Conservation (phyloP, 2,113 vertebrate genomes). For the Rhynchomys soricoides region DNA sequence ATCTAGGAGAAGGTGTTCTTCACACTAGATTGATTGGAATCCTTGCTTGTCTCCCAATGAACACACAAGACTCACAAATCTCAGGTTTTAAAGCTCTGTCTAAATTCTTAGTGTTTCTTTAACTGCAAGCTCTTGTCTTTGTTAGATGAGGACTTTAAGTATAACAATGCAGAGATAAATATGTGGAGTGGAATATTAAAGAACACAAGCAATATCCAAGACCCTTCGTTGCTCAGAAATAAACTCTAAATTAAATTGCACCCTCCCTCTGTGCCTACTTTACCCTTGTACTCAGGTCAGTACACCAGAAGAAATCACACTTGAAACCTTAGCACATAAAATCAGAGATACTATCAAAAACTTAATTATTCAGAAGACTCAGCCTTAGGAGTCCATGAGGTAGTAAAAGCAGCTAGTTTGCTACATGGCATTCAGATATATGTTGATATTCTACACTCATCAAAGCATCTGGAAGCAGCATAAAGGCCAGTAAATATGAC, state of each 20-base stretch:
- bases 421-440: background rate
- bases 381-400: background rate
- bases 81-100: background rate
- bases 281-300: background rate
- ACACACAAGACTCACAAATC: background rate
- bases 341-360: conserved; percentile 38
- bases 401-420: background rate
- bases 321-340: conserved; percentile 48
- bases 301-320: conserved; percentile 1
- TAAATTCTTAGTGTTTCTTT: conserved; percentile 9
- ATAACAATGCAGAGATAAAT: conserved; percentile 41
- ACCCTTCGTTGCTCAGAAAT: conserved; percentile 50
- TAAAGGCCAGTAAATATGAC: background rate
- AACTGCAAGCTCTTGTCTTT: background rate
- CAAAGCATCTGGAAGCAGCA: background rate
- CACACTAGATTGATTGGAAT: conserved; percentile 19
- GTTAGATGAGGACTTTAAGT: background rate
- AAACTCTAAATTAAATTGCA: conserved; percentile 57
- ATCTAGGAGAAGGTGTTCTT: conserved; percentile 50
- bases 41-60: background rate
- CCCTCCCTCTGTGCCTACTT: background rate
- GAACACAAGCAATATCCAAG: conserved; percentile 47
- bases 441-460: background rate
- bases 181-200: conserved; percentile 36
- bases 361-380: background rate